Percentiles rank a stretch among this genome's conserved stretches.
Evolutionary conservation across 2,113 vertebrate species (phyloP).

Genomic region (Panthera leo): DNA sequence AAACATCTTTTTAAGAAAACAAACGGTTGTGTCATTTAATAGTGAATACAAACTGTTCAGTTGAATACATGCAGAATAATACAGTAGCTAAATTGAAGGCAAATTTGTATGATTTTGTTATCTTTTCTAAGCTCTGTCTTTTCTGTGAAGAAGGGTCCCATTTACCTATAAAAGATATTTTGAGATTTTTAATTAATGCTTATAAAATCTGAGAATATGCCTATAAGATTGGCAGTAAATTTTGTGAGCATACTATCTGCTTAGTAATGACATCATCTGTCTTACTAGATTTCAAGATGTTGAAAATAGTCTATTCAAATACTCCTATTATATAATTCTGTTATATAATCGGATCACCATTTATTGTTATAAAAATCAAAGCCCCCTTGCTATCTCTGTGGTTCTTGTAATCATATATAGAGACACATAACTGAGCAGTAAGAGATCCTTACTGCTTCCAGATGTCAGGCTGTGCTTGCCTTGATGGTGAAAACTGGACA

Average conservation of each 20-base stretch:
- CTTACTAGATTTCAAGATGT: conserved; percentile 6
- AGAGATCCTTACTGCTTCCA: background rate
- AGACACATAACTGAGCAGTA: background rate
- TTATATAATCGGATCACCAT: background rate
- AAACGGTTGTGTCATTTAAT: background rate
- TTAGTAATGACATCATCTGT: conserved; percentile 28
- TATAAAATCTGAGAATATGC: background rate
- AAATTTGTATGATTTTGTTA: conserved; percentile 29
- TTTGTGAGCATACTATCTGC: background rate
- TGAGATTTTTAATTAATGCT: background rate
- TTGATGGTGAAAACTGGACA: background rate
- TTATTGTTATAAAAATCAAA: conserved; percentile 34
- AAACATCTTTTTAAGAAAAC: background rate
- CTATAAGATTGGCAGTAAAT: background rate
- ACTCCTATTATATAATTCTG: background rate
- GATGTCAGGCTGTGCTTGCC: background rate
- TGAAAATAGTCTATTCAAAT: conserved; percentile 16
- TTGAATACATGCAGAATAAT: background rate
- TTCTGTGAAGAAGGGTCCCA: background rate
- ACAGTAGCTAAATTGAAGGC: background rate
- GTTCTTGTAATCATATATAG: background rate
- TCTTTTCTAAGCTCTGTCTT: conserved; percentile 21
- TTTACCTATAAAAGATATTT: conserved; percentile 22
- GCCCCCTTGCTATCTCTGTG: background rate
- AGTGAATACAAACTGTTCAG: background rate